A percentile compares a stretch with the other conserved stretches of the same genome.
These are phyloP conservation scores for Neuroscelio doddi DNA, from an alignment of 2,888 invertebrate species.

Conservation along the genomic window DNA sequence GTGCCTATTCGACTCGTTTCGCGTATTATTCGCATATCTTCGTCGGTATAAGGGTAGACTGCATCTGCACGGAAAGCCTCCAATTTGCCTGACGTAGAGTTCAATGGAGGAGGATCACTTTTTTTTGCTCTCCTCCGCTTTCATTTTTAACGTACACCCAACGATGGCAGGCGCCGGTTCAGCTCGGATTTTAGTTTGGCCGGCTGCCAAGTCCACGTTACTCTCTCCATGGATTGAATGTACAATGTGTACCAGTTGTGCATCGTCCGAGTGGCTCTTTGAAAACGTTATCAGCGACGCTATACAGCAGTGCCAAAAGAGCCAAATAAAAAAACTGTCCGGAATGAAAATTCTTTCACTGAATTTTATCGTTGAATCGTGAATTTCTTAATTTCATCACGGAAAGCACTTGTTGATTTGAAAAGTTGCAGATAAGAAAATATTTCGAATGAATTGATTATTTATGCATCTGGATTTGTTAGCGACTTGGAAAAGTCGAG, in stretches of 20 bases:
- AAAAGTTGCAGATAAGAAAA: no score
- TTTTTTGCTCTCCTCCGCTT: slow-evolving; percentile 46
- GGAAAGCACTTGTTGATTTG: no score
- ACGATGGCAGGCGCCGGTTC: slow-evolving; percentile 47
- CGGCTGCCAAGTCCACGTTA: slow-evolving; percentile 51
- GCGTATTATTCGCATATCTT: slow-evolving; percentile 44
- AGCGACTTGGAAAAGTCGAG: no score
- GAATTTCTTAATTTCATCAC: no score
- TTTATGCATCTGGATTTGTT: no score
- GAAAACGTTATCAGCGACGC: not conserved
- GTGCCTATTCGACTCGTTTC: slow-evolving; percentile 31
- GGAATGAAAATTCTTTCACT: no score
- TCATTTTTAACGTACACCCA: slow-evolving; percentile 61
- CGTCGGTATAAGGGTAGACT: slow-evolving; percentile 29
- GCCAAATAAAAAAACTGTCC: no score
- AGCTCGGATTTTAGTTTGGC: slow-evolving; percentile 58
- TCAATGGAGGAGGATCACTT: slow-evolving; percentile 31
- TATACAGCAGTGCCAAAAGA: no score
- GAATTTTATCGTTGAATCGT: no score
- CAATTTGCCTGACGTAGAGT: slow-evolving; percentile 50
- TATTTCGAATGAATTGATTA: no score
- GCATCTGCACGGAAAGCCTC: slow-evolving; percentile 44
- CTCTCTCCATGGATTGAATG: slow-evolving; percentile 40
- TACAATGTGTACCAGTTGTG: not conserved
- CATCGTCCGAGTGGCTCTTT: not conserved